Evolutionary conservation across 2,113 vertebrate genomes (phyloP).

Genomic region (Penelope pileata): DNA sequence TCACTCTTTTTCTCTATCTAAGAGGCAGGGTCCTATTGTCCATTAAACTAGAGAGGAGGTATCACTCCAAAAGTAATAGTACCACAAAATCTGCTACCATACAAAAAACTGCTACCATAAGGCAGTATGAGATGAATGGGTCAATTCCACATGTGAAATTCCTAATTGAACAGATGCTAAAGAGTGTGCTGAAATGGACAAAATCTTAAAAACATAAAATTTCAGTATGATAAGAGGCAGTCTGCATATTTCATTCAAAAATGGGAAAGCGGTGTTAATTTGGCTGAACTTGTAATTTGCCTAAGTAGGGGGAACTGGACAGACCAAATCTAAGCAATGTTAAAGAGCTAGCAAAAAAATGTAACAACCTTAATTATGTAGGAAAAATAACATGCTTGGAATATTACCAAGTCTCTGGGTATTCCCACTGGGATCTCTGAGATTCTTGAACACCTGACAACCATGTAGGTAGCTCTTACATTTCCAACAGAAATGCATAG

Average conservation of each 20-base stretch:
- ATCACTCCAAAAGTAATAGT: not conserved
- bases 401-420: not conserved
- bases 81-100: not conserved
- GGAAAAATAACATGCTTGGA: not conserved
- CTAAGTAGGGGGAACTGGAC: not conserved
- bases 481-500: not conserved
- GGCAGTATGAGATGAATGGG: not conserved
- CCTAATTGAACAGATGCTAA: not conserved
- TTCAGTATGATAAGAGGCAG: not conserved
- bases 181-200: not conserved
- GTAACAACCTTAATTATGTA: not conserved
- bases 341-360: not conserved
- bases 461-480: fast-evolving
- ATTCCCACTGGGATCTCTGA: not conserved
- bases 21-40: not conserved
- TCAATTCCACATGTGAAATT: not conserved
- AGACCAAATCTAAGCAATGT: not conserved
- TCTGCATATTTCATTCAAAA: not conserved
- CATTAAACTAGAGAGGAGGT: not conserved
- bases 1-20: not conserved
- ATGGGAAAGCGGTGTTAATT: not conserved
- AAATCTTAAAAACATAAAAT: not conserved
- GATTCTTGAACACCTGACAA: not conserved
- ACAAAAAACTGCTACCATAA: not conserved
- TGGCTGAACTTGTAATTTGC: not conserved